A percentile compares a stretch with the other conserved stretches of the same genome.
phyloP scores from a whole-genome alignment of 2,113 vertebrate species.

The Oncorhynchus gorbuscha region DNA sequence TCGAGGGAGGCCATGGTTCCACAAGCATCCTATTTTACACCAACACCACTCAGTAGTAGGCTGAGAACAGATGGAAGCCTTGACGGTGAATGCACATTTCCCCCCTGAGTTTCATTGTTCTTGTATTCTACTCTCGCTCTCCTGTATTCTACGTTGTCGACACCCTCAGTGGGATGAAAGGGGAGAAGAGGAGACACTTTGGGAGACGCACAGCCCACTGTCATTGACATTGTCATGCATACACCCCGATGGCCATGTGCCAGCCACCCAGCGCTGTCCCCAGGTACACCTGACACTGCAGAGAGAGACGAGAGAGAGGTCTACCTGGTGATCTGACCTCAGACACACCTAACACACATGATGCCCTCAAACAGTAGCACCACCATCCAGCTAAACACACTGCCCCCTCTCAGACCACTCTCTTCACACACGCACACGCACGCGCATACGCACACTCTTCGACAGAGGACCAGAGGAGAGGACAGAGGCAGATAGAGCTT shows the following conservation, averaged over 20 bases:
- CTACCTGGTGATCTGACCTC: constrained; percentile 35
- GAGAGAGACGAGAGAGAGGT: constrained; percentile 3
- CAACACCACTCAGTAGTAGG: no score
- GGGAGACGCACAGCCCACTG: constrained; percentile 26
- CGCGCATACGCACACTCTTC: background rate
- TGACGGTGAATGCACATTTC: no score
- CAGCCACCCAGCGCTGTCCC: constrained; percentile 47
- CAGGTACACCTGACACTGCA: constrained; percentile 61
- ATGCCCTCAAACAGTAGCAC: background rate
- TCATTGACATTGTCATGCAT: constrained; percentile 42
- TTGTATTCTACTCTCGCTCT: no score
- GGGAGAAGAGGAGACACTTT: constrained; percentile 35
- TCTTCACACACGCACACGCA: background rate
- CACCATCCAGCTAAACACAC: background rate
- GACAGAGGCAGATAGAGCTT: background rate
- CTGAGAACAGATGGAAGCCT: no score
- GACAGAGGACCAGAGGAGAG: background rate
- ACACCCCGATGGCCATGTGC: constrained; percentile 45
- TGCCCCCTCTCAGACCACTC: background rate
- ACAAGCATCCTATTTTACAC: no score
- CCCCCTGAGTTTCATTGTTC: no score
- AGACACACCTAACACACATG: background rate
- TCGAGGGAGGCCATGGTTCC: no score
- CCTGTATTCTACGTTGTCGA: no score
- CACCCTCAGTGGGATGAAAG: constrained; percentile 30